Conservation (phyloP, 1,140 invertebrate genomes). For the Chrysopa pallens region DNA sequence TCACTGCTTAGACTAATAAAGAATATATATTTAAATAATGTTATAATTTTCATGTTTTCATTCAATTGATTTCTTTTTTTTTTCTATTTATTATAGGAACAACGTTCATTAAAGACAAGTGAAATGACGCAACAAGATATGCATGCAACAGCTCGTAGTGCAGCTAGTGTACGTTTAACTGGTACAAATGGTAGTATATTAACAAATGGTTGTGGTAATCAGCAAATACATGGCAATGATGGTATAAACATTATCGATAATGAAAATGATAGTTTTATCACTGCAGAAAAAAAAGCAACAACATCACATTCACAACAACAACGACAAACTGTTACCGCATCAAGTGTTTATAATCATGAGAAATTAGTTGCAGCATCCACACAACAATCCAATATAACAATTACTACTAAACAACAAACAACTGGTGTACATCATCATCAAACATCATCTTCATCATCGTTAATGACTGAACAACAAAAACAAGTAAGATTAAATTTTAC, state of each 20-base stretch:
- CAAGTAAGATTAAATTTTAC: conserved; percentile 7
- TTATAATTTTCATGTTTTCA: background rate
- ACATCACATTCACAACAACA: too few relatives aligned
- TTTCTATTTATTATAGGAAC: conserved; percentile 38
- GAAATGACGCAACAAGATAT: conserved; percentile 69
- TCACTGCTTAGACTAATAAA: conserved; percentile 3
- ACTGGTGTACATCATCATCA: conserved; percentile 32
- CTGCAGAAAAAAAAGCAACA: too few relatives aligned
- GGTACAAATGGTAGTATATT: conserved; percentile 21
- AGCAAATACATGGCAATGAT: too few relatives aligned
- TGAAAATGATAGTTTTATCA: too few relatives aligned
- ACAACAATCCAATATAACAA: conserved; percentile 56
- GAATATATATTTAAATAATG: conserved; percentile 5
- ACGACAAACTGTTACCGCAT: conserved; percentile 53
- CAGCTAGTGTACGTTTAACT: conserved; percentile 60
- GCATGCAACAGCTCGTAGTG: conserved; percentile 48
- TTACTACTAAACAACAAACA: conserved; percentile 35
- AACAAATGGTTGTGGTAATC: too few relatives aligned
- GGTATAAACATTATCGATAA: too few relatives aligned
- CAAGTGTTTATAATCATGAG: conserved; percentile 61
- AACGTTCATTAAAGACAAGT: conserved; percentile 58
- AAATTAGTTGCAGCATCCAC: conserved; percentile 39
- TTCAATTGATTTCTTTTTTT: conserved; percentile 5
- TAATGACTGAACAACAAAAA: conserved; percentile 11
- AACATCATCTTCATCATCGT: conserved; percentile 17